Evolutionary conservation across 2,888 invertebrate genomes (phyloP).

Genomic region (Platycheirus albimanus): DNA sequence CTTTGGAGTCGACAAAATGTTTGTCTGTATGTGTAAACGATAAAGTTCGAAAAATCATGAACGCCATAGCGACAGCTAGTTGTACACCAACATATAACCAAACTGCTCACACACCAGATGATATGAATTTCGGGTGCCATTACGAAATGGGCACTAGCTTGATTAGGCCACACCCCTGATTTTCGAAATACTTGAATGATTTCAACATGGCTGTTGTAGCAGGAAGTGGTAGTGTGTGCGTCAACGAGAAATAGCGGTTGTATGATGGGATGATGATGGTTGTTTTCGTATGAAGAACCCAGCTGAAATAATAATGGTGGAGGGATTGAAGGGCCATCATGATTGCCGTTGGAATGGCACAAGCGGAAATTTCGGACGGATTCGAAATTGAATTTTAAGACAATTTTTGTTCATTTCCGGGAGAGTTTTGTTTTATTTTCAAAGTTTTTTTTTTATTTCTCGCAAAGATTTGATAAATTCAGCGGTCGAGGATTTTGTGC

Average conservation of each 20-base stretch:
- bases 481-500: slow-evolving; percentile 48
- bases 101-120: slow-evolving; percentile 68
- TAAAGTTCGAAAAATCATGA: slow-evolving; percentile 62
- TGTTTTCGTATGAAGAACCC: slow-evolving; percentile 11
- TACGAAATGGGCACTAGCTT: slow-evolving; percentile 76
- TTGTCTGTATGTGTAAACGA: slow-evolving; percentile 14
- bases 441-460: slow-evolving; percentile 25
- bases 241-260: slow-evolving; percentile 28
- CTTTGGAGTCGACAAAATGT: slow-evolving; percentile 8
- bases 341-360: slow-evolving; percentile 50
- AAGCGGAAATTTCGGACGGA: slow-evolving; percentile 63
- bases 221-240: slow-evolving; percentile 67
- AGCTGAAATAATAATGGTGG: slow-evolving; percentile 7
- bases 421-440: slow-evolving; percentile 42
- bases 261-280: slow-evolving; percentile 41
- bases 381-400: slow-evolving; percentile 63
- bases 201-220: slow-evolving; percentile 81
- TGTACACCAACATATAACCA: slow-evolving; percentile 70
- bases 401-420: slow-evolving; percentile 62
- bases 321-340: slow-evolving; percentile 39
- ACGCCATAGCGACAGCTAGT: slow-evolving; percentile 67
- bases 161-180: slow-evolving; percentile 80
- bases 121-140: slow-evolving; percentile 76
- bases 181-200: slow-evolving; percentile 82
- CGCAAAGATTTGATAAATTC: slow-evolving; percentile 53